phyloP scores from a whole-genome alignment of 92 coral and sea anemone genomes.

The Phenganax marumi region DNA sequence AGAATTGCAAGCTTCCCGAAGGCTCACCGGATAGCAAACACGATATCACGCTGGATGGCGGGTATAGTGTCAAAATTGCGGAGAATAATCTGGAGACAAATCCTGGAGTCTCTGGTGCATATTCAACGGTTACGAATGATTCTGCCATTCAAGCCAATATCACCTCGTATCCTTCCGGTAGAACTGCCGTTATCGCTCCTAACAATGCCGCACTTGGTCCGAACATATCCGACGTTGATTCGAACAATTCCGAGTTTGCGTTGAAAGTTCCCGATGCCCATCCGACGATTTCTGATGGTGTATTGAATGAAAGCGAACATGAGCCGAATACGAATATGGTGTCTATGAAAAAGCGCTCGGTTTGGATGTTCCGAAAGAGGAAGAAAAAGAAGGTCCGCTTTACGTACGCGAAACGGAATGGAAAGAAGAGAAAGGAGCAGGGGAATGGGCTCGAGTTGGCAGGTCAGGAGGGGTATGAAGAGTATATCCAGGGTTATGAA shows the following conservation, averaged over 20 bases:
- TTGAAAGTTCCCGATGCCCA: conserved; percentile 27
- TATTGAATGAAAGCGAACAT: conserved; percentile 36
- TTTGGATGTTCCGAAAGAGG: conserved; percentile 75
- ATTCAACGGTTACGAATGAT: not conserved
- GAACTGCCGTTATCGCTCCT: conserved; percentile 34
- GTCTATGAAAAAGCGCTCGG: conserved; percentile 63
- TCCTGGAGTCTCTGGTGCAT: not conserved
- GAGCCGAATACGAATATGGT: conserved; percentile 48
- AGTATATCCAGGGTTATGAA: not conserved
- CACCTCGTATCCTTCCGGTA: conserved; percentile 42
- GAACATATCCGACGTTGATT: conserved; percentile 37
- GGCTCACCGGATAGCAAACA: conserved; percentile 14
- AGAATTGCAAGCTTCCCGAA: not conserved
- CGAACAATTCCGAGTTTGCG: not conserved
- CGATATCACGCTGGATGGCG: conserved; percentile 23
- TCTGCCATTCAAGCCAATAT: conserved; percentile 35
- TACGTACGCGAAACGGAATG: conserved; percentile 78
- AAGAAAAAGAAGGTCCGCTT: conserved; percentile 77
- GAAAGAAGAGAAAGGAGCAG: conserved; percentile 79
- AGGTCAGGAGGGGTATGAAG: not conserved
- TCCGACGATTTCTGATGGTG: conserved; percentile 34
- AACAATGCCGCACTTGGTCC: conserved; percentile 31
- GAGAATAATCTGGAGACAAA: conserved; percentile 22
- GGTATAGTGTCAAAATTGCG: conserved; percentile 21
- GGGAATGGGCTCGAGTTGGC: not conserved